A percentile compares a stretch with the other conserved stretches of the same genome.
These are phyloP conservation scores for Hesperophylax magnus DNA, from an alignment of 1,140 invertebrate genomes.

Conservation along the genomic window DNA sequence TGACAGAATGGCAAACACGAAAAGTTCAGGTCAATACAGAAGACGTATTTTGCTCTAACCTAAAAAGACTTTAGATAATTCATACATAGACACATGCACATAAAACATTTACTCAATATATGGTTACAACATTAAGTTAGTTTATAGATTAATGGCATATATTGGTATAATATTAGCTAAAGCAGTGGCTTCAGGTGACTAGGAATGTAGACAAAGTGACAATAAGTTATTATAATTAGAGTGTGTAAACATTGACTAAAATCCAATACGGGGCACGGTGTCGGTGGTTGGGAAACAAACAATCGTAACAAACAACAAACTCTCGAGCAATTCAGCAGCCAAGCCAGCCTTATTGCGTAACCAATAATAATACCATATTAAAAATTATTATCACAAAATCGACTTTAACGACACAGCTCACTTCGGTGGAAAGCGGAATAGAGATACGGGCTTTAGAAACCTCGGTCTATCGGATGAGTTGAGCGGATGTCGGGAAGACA, in stretches of 20 bases:
- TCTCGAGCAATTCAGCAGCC: conserved; percentile 12
- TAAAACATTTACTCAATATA: conserved; percentile 29
- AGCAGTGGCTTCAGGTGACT: conserved; percentile 53
- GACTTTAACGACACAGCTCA: background rate
- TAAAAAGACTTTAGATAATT: background rate
- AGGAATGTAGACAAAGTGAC: conserved; percentile 56
- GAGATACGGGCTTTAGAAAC: conserved; percentile 2
- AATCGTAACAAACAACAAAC: conserved; percentile 9
- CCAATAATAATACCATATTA: background rate
- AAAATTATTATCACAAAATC: conserved; percentile 28
- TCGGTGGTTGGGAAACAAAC: background rate
- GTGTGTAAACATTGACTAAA: conserved; percentile 48
- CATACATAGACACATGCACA: conserved; percentile 11
- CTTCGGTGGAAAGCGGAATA: background rate
- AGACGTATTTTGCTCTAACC: background rate
- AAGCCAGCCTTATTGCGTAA: background rate
- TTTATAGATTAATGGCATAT: conserved; percentile 30
- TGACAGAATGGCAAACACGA: too few species aligned
- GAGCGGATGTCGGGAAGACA: background rate
- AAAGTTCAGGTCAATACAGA: too few species aligned
- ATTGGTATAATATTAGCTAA: conserved; percentile 48
- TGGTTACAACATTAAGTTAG: conserved; percentile 6
- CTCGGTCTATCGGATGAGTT: background rate
- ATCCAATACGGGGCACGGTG: conserved; percentile 52
- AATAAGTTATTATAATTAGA: conserved; percentile 42